Percentiles rank a stretch among this genome's conserved stretches.
Evolutionary conservation across 2,113 vertebrate species (phyloP).

Genomic region (Pseudorhombus dupliciocellatus): DNA sequence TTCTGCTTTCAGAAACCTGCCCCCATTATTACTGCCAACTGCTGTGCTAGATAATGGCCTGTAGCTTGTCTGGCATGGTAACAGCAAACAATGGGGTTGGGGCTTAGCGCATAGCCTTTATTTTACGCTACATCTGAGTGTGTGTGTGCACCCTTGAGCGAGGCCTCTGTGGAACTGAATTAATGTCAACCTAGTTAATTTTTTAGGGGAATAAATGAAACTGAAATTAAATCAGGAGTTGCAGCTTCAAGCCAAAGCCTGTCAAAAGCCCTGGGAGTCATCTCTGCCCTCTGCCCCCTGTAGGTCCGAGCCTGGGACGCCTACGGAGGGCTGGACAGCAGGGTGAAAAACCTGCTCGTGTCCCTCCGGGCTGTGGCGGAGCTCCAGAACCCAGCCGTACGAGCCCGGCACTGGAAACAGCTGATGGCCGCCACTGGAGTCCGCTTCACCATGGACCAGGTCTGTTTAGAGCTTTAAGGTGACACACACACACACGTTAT

Average conservation of each 20-base stretch:
- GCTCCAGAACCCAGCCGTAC: conserved; percentile 91
- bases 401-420: conserved; percentile 91
- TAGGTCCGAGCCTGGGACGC: conserved; percentile 88
- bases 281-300: conserved; percentile 4
- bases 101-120: too few relatives aligned
- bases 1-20: too few relatives aligned
- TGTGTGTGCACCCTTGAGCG: neutral
- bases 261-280: conserved; percentile 1
- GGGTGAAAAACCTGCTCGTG: conserved; percentile 86
- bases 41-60: too few relatives aligned
- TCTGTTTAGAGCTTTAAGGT: conserved; percentile 28
- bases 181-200: neutral
- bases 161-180: neutral
- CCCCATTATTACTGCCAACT: too few relatives aligned
- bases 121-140: neutral
- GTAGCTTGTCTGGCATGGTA: too few relatives aligned
- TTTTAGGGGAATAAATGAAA: too few relatives aligned
- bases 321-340: conserved; percentile 87
- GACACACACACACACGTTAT: neutral
- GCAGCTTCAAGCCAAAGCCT: neutral
- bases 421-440: conserved; percentile 88
- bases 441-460: conserved; percentile 86
- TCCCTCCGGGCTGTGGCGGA: conserved; percentile 90
- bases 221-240: neutral
- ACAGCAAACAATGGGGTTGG: too few relatives aligned